These are phyloP conservation scores for Ranitomeya imitator DNA, from an alignment of 2,113 vertebrate species.

Conservation along the genomic window DNA sequence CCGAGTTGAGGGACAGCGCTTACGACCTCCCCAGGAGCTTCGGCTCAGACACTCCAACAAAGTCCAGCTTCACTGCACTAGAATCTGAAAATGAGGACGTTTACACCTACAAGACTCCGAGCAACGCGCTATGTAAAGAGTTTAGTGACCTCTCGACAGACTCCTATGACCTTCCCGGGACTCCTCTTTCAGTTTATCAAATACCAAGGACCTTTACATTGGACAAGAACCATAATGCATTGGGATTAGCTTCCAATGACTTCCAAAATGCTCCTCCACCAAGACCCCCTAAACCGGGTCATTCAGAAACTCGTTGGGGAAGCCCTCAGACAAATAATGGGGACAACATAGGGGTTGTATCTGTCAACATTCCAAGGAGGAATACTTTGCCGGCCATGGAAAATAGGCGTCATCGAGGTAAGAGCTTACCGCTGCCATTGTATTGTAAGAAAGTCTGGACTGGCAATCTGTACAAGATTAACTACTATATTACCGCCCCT, in stretches of 20 bases:
- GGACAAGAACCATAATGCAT: slow-evolving; percentile 94
- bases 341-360: slow-evolving; percentile 70
- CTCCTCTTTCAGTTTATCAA: slow-evolving; percentile 90
- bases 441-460: too few relatives aligned
- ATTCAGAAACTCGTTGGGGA: slow-evolving; percentile 83
- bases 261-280: slow-evolving; percentile 81
- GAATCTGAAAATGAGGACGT: slow-evolving; percentile 87
- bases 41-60: slow-evolving; percentile 76
- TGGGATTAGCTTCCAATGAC: slow-evolving; percentile 79
- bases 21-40: slow-evolving; percentile 86
- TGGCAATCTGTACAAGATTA: too few relatives aligned
- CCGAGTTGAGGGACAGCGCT: slow-evolving; percentile 78
- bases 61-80: slow-evolving; percentile 75
- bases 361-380: slow-evolving; percentile 88
- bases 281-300: slow-evolving; percentile 84
- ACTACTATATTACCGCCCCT: too few relatives aligned
- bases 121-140: slow-evolving; percentile 83
- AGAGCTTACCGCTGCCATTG: slow-evolving; percentile 1
- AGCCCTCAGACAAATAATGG: slow-evolving; percentile 79
- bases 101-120: slow-evolving; percentile 93
- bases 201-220: slow-evolving; percentile 89
- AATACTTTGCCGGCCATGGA: slow-evolving; percentile 95
- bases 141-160: slow-evolving; percentile 82
- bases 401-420: slow-evolving; percentile 95
- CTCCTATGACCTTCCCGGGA: slow-evolving; percentile 84